Base-by-base conservation (phyloP, 2,888 invertebrate species). In the Megamerina dolium region DNA sequence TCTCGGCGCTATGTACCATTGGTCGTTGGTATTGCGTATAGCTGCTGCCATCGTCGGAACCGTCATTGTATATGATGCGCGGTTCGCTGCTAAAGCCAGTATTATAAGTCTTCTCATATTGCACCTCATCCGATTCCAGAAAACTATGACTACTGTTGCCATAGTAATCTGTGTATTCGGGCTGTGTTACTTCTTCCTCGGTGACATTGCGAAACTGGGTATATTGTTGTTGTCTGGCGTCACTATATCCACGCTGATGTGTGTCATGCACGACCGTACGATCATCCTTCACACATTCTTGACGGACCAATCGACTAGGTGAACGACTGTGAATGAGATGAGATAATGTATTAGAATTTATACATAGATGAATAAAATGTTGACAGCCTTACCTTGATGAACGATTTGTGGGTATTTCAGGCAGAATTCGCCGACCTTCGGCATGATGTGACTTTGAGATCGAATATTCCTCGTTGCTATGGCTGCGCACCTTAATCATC, bases 401-500 rank as follows among this genome's bases (percentile, higher is more conserved):
- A 1, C 49, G 57, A 6, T 48, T 52, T 3, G 63, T 62, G 4
- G 70, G 70, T 41, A 70, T 69, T 51, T 70, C 70, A 2, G 70
- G 70, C 35, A 70, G 43, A 9, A 70, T 30, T 0, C 70, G 58
- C 0, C 70, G 57, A 23, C 54, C 65, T 50, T 70, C 70, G 5
- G 56, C 38, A 36, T 50, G 45, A 23, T 45, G 43, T 2, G 59
- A 40, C 42, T 70, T 63, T 21, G 57, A 62, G 27, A 67, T 64
- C 10, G 68, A 66, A 46, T 70, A 70, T 50, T 70, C 70, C 47
- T 70, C 70, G 47, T 70, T 70, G 54, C 70, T 70, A 48, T 70
- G 70, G 37, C 70, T 70, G 41, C 70, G 63, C 33, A 70, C 69
- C 51, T 70, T 70, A 20, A 70, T 70, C 70, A 70, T 70, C 56